These are phyloP conservation scores for Lasioglossum calceatum DNA, from an alignment of 2,888 invertebrate species.

Conservation along the genomic window DNA sequence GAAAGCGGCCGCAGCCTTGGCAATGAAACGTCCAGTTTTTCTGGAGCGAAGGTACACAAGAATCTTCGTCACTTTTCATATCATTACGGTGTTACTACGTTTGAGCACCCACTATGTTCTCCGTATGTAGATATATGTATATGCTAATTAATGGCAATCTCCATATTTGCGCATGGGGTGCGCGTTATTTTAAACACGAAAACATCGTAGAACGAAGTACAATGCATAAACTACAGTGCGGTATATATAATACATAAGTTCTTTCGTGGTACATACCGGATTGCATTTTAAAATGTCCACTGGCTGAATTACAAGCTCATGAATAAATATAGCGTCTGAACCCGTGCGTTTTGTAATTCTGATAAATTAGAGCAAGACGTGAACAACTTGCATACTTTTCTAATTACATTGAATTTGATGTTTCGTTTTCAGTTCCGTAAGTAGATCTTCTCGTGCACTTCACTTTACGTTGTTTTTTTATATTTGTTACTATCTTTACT, in stretches of 20 bases:
- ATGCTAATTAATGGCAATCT: slow-evolving; percentile 9
- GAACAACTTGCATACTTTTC: background rate
- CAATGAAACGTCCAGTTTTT: background rate
- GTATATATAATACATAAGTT: background rate
- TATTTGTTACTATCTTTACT: no score
- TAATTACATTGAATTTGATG: background rate
- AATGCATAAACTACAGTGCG: background rate
- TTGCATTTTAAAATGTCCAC: background rate
- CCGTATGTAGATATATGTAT: background rate
- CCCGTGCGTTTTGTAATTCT: background rate
- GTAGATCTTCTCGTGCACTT: no score
- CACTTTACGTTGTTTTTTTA: no score
- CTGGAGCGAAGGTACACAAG: background rate
- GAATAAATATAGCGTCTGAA: background rate
- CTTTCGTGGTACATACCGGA: background rate
- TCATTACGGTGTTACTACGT: background rate
- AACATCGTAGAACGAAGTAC: background rate
- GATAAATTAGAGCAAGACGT: background rate
- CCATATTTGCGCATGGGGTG: background rate
- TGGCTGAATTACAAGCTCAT: background rate
- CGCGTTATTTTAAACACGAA: background rate
- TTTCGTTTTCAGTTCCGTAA: no score
- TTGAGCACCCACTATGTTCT: background rate
- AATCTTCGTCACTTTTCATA: background rate
- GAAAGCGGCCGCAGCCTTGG: background rate